These are phyloP conservation scores for Poeciliopsis gracilis DNA, from an alignment of 2,797 vertebrate genomes.

Conservation along the genomic window DNA sequence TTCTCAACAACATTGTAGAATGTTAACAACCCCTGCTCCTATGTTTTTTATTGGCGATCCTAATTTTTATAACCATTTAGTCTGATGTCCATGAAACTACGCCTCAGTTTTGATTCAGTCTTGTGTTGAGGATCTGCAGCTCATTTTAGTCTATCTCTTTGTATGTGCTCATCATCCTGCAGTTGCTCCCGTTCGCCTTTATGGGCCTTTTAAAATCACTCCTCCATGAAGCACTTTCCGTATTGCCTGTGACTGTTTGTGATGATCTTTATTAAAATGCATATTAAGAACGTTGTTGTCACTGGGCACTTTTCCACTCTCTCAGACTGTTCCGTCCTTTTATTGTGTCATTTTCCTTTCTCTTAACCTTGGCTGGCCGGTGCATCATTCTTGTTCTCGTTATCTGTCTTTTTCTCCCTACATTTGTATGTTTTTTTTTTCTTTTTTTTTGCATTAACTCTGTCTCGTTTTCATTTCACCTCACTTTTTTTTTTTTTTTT, in stretches of 20 bases:
- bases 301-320: slow-evolving; percentile 53
- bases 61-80: slow-evolving; percentile 35
- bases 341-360: slow-evolving; percentile 64
- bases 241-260: slow-evolving; percentile 46
- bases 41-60: slow-evolving; percentile 8
- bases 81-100: slow-evolving; percentile 21
- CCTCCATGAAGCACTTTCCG: slow-evolving; percentile 43
- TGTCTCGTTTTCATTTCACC: slow-evolving; percentile 32
- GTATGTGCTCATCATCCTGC: slow-evolving; percentile 43
- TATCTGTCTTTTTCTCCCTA: slow-evolving; percentile 24
- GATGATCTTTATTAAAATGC: slow-evolving; percentile 54
- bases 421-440: slow-evolving; percentile 33
- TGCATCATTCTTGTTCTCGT: slow-evolving; percentile 42
- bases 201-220: slow-evolving; percentile 56
- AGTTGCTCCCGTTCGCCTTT: slow-evolving; percentile 66
- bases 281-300: slow-evolving; percentile 41
- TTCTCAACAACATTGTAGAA: background rate
- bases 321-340: slow-evolving; percentile 52
- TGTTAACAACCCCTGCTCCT: background rate
- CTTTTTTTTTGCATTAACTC: slow-evolving; percentile 46
- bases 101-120: slow-evolving; percentile 35
- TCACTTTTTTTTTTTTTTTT: slow-evolving; percentile 32
- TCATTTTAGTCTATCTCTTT: slow-evolving; percentile 41
- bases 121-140: slow-evolving; percentile 31
- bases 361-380: slow-evolving; percentile 48